phyloP scores from a whole-genome alignment of 1,140 invertebrate genomes.

The Camponotus pennsylvanicus region DNA sequence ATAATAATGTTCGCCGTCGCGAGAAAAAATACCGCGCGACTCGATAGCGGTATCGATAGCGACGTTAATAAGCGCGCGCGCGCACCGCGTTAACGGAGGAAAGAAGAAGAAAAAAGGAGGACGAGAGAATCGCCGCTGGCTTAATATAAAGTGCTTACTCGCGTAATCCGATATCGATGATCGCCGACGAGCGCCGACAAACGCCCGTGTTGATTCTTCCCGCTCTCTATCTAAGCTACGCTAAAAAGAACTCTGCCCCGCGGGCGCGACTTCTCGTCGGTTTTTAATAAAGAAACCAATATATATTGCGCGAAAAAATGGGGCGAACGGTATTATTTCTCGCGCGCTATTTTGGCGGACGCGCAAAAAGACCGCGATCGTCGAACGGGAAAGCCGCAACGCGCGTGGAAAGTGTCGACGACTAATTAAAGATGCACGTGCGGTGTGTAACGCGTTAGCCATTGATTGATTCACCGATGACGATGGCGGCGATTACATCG shows the following conservation, averaged over 20 bases:
- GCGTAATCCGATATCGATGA: slow-evolving; percentile 80
- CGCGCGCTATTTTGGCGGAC: no score
- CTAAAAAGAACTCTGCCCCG: slow-evolving; percentile 69
- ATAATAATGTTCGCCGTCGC: neutral
- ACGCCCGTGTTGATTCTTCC: slow-evolving; percentile 70
- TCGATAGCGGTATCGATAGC: slow-evolving; percentile 5
- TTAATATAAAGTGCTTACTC: slow-evolving; percentile 78
- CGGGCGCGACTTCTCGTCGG: slow-evolving; percentile 58
- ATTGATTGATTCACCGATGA: slow-evolving; percentile 36
- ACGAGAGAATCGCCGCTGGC: slow-evolving; percentile 50
- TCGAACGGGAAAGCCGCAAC: slow-evolving; percentile 46
- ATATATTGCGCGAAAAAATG: slow-evolving; percentile 60
- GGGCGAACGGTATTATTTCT: no score
- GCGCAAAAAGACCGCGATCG: slow-evolving; percentile 9
- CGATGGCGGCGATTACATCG: slow-evolving; percentile 17
- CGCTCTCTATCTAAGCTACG: slow-evolving; percentile 41
- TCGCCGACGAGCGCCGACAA: slow-evolving; percentile 46
- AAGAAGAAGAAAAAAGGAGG: neutral
- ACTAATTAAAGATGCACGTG: slow-evolving; percentile 55
- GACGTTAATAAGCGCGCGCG: slow-evolving; percentile 49
- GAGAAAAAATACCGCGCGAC: neutral
- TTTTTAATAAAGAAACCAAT: slow-evolving; percentile 75
- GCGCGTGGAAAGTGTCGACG: slow-evolving; percentile 45
- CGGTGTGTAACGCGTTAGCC: slow-evolving; percentile 18
- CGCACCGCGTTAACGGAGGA: neutral